Evolutionary conservation across 2,888 invertebrate species (phyloP).

Genomic region (Tribolium freemani): DNA sequence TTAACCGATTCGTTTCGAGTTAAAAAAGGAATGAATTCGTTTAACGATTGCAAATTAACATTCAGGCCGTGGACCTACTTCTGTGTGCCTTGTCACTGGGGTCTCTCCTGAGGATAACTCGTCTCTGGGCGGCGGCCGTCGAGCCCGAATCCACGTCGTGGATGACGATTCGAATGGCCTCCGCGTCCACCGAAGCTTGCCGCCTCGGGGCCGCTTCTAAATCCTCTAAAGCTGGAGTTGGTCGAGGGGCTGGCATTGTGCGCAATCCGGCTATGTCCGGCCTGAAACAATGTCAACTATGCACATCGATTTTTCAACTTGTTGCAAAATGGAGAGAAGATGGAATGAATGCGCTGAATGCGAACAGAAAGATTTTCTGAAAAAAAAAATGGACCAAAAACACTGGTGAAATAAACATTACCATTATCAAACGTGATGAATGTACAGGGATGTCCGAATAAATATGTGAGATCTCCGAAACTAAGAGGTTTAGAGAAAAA

Average conservation of each 20-base stretch:
- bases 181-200: conserved; percentile 91
- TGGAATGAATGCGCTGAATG: background rate
- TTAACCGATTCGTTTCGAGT: background rate
- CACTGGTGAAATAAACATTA: too few relatives aligned
- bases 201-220: conserved; percentile 77
- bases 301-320: conserved; percentile 10
- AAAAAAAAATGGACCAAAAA: background rate
- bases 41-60: conserved; percentile 23
- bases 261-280: conserved; percentile 78
- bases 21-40: background rate
- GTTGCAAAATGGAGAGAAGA: conserved; percentile 1
- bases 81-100: conserved; percentile 88
- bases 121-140: conserved; percentile 76
- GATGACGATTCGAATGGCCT: conserved; percentile 93
- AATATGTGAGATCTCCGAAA: too few relatives aligned
- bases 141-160: conserved; percentile 89
- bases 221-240: conserved; percentile 75
- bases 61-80: conserved; percentile 74
- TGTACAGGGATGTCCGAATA: too few relatives aligned
- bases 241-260: conserved; percentile 70
- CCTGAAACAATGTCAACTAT: conserved; percentile 67
- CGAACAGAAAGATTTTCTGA: background rate
- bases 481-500: too few relatives aligned
- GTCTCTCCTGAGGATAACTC: conserved; percentile 82
- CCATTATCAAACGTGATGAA: too few relatives aligned